Conservation (phyloP, 1,140 invertebrate species). For the Oryctes rhinoceros region DNA sequence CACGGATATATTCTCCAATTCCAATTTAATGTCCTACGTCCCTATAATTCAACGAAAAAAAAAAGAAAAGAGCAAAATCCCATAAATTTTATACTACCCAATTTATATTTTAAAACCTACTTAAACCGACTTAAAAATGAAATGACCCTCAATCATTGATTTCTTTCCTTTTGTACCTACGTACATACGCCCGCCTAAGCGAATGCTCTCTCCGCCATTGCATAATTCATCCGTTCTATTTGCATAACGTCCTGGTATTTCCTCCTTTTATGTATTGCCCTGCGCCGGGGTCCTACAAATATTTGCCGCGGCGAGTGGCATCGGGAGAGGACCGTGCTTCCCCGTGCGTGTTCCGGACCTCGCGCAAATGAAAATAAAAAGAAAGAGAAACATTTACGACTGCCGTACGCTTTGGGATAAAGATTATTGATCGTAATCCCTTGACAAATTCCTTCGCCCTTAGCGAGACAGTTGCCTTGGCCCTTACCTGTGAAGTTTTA, state of each 20-base stretch:
- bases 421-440: constrained; percentile 37
- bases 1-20: neutral
- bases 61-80: neutral
- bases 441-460: constrained; percentile 34
- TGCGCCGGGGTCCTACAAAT: constrained; percentile 1
- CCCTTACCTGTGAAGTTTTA: constrained; percentile 17
- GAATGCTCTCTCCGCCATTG: neutral
- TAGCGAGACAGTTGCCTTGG: neutral
- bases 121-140: constrained; percentile 5
- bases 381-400: constrained; percentile 34
- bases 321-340: neutral
- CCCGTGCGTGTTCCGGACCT: neutral
- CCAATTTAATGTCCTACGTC: neutral
- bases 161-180: neutral
- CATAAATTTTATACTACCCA: constrained; percentile 12
- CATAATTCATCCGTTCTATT: constrained; percentile 33
- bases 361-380: constrained; percentile 29
- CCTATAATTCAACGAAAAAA: neutral
- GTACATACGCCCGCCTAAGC: neutral
- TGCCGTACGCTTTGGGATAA: constrained; percentile 3
- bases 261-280: neutral
- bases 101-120: constrained; percentile 11
- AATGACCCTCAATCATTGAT: constrained; percentile 10
- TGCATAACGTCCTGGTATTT: constrained; percentile 15
- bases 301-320: neutral